Conservation (phyloP, 2,888 invertebrate genomes). For the Cerastis rubricosa region DNA sequence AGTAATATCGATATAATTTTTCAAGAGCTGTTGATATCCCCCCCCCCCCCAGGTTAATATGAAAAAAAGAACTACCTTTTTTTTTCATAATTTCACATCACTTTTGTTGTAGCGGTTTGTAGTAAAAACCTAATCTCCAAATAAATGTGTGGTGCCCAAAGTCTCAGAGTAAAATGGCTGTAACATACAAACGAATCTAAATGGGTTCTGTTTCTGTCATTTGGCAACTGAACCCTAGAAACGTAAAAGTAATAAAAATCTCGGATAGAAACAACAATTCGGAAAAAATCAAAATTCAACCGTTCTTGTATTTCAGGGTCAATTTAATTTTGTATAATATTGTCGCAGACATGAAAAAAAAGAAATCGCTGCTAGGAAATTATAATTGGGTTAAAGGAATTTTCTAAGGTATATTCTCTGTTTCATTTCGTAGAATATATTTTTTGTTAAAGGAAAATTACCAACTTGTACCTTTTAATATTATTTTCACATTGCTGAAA, state of each 20-base stretch:
- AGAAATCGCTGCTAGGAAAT: background rate
- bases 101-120: too few species aligned
- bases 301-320: background rate
- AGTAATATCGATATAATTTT: too few species aligned
- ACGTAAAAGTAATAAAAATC: background rate
- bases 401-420: background rate
- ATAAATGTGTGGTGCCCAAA: too few species aligned
- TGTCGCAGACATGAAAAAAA: background rate
- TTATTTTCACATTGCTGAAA: background rate
- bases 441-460: background rate
- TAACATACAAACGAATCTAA: too few species aligned
- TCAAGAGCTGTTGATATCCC: too few species aligned
- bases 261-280: background rate
- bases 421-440: background rate
- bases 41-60: too few species aligned
- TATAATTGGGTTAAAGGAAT: background rate
- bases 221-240: background rate
- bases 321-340: background rate
- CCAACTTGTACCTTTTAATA: background rate
- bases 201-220: background rate
- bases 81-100: too few species aligned
- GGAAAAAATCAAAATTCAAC: too few species aligned
- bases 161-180: too few species aligned
- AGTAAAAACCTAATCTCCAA: too few species aligned
- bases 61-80: too few species aligned